Base-by-base conservation (phyloP, 1,140 invertebrate genomes). In the Piezodorus guildinii region DNA sequence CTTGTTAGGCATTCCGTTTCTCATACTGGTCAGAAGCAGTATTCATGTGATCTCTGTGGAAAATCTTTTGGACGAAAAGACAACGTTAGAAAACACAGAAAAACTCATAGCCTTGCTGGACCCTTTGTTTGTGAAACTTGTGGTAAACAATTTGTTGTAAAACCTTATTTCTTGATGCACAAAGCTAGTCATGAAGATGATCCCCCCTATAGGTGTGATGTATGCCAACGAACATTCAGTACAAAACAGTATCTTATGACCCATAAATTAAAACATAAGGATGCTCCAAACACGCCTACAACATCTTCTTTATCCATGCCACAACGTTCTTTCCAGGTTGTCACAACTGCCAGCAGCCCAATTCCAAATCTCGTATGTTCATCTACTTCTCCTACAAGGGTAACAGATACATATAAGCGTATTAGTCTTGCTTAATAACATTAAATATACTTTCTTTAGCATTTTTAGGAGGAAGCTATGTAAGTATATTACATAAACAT, bases 61-160 rank as follows among this genome's bases (percentile, higher is more conserved):
- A 89, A 89, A 69, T 80, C 81, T 54, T 91, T 90, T 67, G 85
- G 84, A 0, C 79, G 86, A 1, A 87, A 88, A 69, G 85, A 87
- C 69, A 88, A 88, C 70, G 72, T 90, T 0, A 81, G 85, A 62
- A 87, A 88, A 67, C 88, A 90, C 72, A 77, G 79, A 62, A 80
- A 79, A 71, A 79, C 80, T 3, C 83, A 87, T 73, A 84, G 81
- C 45, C 81, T 83, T 39, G 76, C 80, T 10, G 80, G 81, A 0
- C 83, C 85, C 10, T 88, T 81, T 71, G 81, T 80, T 14, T 90
- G 87, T 73, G 81, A 84, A 61, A 79, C 83, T 49, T 83, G 85
- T 70, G 85, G 86, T 59, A 86, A 85, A 62, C 83, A 82, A 6
- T 90, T 90, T 70, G 79, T 83, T 16, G 81, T 84, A 21, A 85